A percentile compares a stretch with the other conserved stretches of the same genome.
These are phyloP conservation scores for Lomographa bimaculata DNA, from an alignment of 2,888 invertebrate genomes.

Conservation along the genomic window DNA sequence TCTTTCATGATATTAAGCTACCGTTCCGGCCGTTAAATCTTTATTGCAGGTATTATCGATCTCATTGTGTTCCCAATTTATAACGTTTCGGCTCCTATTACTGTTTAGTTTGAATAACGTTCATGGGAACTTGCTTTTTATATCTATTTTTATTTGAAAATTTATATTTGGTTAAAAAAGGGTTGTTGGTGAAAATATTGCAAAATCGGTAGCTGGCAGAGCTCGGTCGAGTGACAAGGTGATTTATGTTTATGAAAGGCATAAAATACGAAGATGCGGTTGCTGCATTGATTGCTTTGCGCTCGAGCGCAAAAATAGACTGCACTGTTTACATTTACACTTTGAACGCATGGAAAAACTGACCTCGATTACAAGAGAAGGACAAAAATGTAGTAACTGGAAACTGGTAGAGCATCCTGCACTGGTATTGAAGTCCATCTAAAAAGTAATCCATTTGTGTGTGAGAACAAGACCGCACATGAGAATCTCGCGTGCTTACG, in stretches of 20 bases:
- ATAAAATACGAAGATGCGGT: constrained; percentile 50
- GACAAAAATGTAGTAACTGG: too few relatives aligned
- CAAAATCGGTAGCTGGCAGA: constrained; percentile 37
- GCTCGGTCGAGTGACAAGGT: constrained; percentile 29
- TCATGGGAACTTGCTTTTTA: constrained; percentile 60
- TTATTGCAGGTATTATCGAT: constrained; percentile 75
- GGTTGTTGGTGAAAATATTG: constrained; percentile 27
- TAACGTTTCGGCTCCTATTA: constrained; percentile 61
- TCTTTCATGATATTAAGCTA: constrained; percentile 72
- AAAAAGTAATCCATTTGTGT: too few relatives aligned
- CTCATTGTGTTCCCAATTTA: constrained; percentile 73
- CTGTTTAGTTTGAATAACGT: constrained; percentile 64
- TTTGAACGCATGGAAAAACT: background rate
- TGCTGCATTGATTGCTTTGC: constrained; percentile 37
- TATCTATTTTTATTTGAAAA: constrained; percentile 32
- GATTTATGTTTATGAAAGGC: constrained; percentile 50
- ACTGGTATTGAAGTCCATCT: too few relatives aligned
- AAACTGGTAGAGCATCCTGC: too few relatives aligned
- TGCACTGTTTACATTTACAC: constrained; percentile 8
- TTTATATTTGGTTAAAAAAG: constrained; percentile 21
- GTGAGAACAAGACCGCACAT: constrained; percentile 7
- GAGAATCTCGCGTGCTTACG: constrained; percentile 26
- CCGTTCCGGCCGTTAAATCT: constrained; percentile 73
- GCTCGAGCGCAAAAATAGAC: constrained; percentile 23
- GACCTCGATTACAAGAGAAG: background rate